Base-by-base conservation (phyloP, 2,797 vertebrate genomes). In the Synanceia verrucosa region DNA sequence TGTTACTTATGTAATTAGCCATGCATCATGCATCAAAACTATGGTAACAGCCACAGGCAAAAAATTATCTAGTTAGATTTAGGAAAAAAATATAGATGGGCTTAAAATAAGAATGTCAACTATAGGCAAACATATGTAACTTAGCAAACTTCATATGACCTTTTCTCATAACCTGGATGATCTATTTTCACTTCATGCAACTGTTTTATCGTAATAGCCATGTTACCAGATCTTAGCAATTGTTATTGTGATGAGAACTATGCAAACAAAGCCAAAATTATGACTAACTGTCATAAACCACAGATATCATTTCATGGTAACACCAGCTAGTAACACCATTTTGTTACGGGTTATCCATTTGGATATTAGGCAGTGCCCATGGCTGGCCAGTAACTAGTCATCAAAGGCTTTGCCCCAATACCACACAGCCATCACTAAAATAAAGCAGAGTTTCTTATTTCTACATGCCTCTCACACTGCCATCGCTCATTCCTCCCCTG, bases 391-490 rank as follows among this genome's bases (percentile, higher is more conserved):
- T 78, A 79, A 79, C 70, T 77, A 69, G 44, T 83, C 85, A 88
- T 92, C 87, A 91, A 91, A 92, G 84, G 76, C 85, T 89, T 77
- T 69, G 86, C 79, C 82, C 81, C 69, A 83, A 41, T 82, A 87
- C 70, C 71, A 89, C 76, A 79, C 61, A 86, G 77, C 83, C 82
- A 84, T 86, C 88, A 65, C 70, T 82, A 76, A 91, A 91, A 90
- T 87, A 90, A 90, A 87, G 85, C 87, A 37, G 73, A 82, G 56
- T 84, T 81, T 89, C 83, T 88, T 79, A 83, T 81, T 89, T 77
- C 85, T 70, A 73, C 75, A 67, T 85, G 77, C 65, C 79, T 83
- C 83, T 63, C 73, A 68, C 65, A 64, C 82, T 62, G 65, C 82
- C 82, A 84, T 89, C 82, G 83, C 88, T 82, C 72, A 78, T 60